Base-by-base conservation (phyloP, 2,888 invertebrate genomes). In the Melitaea athalia region DNA sequence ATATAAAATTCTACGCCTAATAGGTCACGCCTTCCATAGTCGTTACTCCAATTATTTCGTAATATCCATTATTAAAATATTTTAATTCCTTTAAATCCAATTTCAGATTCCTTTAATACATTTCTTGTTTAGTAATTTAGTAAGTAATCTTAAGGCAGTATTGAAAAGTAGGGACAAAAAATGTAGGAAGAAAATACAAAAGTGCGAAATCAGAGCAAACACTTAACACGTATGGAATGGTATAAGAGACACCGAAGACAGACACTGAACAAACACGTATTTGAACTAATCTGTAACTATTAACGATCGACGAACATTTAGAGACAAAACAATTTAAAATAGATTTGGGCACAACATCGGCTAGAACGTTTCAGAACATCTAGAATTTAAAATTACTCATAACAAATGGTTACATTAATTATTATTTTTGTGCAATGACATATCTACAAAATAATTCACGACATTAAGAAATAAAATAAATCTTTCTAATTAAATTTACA, bases 161-260 rank as follows among this genome's bases (percentile, higher is more conserved):
- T 14, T 14, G 1, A 45, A 45, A 45, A n/a, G n/a, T 49, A 49
- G 14, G n/a, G 3, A 49, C 14, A 14, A 53, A 52, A 31, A 55
- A 12, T 33, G 33, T 33, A 57, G 15, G 11, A 57, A 15, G 14
- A 4, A n/a, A 33, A 11, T 57, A 5, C 38, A 57, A 11, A 57
- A 57, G 38, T 38, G 5, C 33, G 42, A 57, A 42, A 57, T 42
- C 57, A 57, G 38, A 42, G 57, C 42, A 15, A 11, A 5, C n/a
- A n/a, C 11, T 57, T 57, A 57, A 8, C 38, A n/a, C 42, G 15
- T 57, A 57, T 15, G 57, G 57, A 57, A 57, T 57, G 38, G n/a
- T 42, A 38, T 15, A 57, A 11, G 38, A 38, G 31, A 57, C 57
- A 42, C 38, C 17, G 5, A 57, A 38, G 38, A 57, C 10, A 8